These are phyloP conservation scores for Pygoscelis antarcticus DNA, from an alignment of 2,113 vertebrate species.

Conservation along the genomic window DNA sequence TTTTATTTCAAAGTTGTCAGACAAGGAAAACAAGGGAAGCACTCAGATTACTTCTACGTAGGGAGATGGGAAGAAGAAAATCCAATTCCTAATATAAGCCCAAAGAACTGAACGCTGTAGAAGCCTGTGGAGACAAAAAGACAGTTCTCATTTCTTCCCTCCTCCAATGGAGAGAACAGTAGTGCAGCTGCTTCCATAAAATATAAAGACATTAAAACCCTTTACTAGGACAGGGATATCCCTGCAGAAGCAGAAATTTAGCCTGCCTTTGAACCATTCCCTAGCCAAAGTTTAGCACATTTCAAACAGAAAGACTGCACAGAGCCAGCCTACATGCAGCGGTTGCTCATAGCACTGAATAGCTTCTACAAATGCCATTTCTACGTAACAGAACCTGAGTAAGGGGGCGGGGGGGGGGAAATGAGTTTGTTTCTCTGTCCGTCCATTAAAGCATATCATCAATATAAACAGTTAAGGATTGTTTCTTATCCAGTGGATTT, in stretches of 20 bases:
- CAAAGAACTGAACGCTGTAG: not conserved
- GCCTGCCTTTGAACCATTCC: not conserved
- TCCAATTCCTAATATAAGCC: not conserved
- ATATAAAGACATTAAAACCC: not conserved
- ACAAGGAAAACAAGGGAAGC: not conserved
- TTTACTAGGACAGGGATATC: not conserved
- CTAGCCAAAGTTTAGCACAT: not conserved
- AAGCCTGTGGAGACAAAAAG: not conserved
- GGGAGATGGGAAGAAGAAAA: not conserved
- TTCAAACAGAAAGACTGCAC: not conserved
- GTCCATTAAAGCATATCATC: not conserved
- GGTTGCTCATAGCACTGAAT: not conserved
- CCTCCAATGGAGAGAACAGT: not conserved
- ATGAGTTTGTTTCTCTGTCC: not conserved
- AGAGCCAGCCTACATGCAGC: not conserved
- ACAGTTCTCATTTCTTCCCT: not conserved
- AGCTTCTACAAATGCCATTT: not conserved
- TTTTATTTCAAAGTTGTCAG: not conserved
- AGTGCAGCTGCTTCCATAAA: not conserved
- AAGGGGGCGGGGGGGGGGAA: not conserved
- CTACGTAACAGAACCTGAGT: not conserved
- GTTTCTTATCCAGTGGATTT: not conserved
- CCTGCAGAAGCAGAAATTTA: not conserved
- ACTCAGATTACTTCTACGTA: not conserved
- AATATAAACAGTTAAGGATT: not conserved